Evolutionary conservation across 2,888 invertebrate species (phyloP).

Genomic region (Cheilosia impressa): DNA sequence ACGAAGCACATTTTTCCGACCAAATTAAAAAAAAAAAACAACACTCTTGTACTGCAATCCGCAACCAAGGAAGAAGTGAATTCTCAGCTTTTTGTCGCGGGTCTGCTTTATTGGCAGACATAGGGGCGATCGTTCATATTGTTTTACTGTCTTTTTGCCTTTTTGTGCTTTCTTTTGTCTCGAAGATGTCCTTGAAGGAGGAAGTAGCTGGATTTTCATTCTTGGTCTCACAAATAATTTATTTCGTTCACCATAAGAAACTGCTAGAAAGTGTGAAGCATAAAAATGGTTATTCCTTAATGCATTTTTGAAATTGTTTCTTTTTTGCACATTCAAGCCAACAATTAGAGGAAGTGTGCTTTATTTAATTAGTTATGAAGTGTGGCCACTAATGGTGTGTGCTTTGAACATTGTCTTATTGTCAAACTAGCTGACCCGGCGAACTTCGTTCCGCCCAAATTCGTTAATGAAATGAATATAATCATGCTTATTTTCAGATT

Average conservation of each 20-base stretch:
- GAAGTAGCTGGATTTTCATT: slow-evolving; percentile 50
- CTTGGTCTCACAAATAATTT: slow-evolving; percentile 62
- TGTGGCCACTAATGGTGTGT: background rate
- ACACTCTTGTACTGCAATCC: background rate
- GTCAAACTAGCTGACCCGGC: too few species aligned
- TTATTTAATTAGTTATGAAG: slow-evolving; percentile 68
- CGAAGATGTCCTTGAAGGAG: slow-evolving; percentile 69
- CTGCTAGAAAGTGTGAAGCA: slow-evolving; percentile 66
- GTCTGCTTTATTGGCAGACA: slow-evolving; percentile 70
- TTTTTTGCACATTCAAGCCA: slow-evolving; percentile 41
- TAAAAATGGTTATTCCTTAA: slow-evolving; percentile 73
- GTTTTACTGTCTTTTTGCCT: slow-evolving; percentile 27
- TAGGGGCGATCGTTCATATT: slow-evolving; percentile 66
- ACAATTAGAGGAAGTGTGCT: slow-evolving; percentile 61
- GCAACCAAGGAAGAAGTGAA: slow-evolving; percentile 29
- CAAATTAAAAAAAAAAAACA: background rate
- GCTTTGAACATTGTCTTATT: background rate
- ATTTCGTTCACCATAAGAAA: slow-evolving; percentile 36
- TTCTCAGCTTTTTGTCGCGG: slow-evolving; percentile 53
- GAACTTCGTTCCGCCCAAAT: too few species aligned
- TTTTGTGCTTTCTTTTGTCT: slow-evolving; percentile 42
- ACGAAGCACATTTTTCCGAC: slow-evolving; percentile 31
- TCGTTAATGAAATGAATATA: too few species aligned
- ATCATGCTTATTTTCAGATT: too few species aligned
- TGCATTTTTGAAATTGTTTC: slow-evolving; percentile 64